Percentiles rank a stretch among this genome's conserved stretches.
phyloP scores from a whole-genome alignment of 2,888 invertebrate genomes.

The Sphecodes monilicornis region DNA sequence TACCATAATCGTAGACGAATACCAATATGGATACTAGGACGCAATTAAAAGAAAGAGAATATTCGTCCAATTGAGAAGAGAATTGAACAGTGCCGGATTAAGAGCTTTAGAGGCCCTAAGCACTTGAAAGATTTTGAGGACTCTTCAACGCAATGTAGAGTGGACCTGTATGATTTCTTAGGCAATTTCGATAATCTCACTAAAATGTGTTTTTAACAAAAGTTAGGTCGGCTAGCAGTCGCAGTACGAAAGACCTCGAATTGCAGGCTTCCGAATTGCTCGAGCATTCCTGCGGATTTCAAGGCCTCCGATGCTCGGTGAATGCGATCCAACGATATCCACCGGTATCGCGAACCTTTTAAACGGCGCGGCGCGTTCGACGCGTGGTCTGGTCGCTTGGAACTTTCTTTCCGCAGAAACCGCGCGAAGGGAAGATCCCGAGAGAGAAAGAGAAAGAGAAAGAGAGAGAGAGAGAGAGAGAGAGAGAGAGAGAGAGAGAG shows the following conservation, averaged over 20 bases:
- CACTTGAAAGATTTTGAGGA: too few relatives aligned
- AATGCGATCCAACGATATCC: constrained; percentile 12
- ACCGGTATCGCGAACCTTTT: not conserved
- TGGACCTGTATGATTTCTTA: too few relatives aligned
- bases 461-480: not conserved
- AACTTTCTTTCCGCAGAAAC: not conserved
- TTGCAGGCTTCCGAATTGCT: constrained; percentile 16
- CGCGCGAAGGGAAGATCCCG: not conserved
- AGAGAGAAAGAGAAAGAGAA: too few relatives aligned
- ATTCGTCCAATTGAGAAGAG: too few relatives aligned
- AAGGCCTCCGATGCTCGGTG: constrained; percentile 38
- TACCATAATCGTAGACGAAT: too few relatives aligned
- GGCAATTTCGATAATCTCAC: too few relatives aligned
- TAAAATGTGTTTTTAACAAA: too few relatives aligned
- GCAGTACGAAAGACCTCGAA: constrained; percentile 9
- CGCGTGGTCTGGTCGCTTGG: not conserved
- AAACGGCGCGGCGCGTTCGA: not conserved
- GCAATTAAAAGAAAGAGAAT: too few relatives aligned
- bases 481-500: not conserved
- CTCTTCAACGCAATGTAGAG: too few relatives aligned
- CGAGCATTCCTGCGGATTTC: constrained; percentile 14
- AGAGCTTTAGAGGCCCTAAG: too few relatives aligned
- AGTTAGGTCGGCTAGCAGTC: not conserved
- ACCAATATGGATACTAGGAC: too few relatives aligned
- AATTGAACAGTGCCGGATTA: too few relatives aligned